phyloP scores from a whole-genome alignment of 2,797 vertebrate genomes.

The Sebastes itinus region DNA sequence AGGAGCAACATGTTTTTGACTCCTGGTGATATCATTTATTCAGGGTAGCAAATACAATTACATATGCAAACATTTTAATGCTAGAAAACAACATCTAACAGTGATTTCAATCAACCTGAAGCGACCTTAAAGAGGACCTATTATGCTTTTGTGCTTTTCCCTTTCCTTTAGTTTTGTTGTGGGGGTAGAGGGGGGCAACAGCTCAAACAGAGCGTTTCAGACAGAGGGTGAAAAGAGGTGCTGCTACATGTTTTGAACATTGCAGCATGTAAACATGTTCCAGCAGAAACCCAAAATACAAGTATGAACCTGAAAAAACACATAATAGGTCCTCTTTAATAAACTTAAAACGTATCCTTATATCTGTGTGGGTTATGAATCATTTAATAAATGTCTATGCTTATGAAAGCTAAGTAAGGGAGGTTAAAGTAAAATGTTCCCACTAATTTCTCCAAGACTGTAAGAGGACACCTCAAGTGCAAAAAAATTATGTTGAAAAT shows the following conservation, averaged over 20 bases:
- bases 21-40: not conserved
- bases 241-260: no score
- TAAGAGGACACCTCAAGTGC: not conserved
- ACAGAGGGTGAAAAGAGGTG: no score
- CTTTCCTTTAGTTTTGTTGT: no score
- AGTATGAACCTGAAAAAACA: no score
- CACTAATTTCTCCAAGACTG: not conserved
- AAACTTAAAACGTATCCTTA: not conserved
- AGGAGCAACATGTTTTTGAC: not conserved
- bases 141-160: no score
- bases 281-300: no score
- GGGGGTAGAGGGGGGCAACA: no score
- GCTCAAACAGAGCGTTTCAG: no score
- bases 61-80: not conserved
- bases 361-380: not conserved
- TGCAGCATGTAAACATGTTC: no score
- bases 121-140: not conserved
- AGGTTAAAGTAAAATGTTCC: not conserved
- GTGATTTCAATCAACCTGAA: not conserved
- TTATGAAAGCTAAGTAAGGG: not conserved
- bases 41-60: not conserved
- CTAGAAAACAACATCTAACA: not conserved
- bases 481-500: not conserved
- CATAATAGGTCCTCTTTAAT: not conserved
- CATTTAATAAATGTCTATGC: not conserved